Percentiles rank a stretch among this genome's conserved stretches.
phyloP scores from a whole-genome alignment of 2,797 vertebrate species.

The Tragopan temminckii region DNA sequence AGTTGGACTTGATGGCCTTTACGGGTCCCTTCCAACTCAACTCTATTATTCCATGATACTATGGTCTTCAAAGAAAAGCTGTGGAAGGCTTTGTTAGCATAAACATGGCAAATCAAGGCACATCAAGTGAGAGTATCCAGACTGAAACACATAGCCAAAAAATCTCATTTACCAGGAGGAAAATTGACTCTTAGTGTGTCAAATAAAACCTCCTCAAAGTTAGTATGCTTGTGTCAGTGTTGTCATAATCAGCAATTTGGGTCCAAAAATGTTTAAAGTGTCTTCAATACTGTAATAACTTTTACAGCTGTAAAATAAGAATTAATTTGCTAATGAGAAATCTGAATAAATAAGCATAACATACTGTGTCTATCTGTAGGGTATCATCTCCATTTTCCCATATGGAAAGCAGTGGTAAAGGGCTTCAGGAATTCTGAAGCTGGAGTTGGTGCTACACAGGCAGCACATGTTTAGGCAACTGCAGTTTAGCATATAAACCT shows the following conservation, averaged over 20 bases:
- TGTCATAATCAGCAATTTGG: accelerated
- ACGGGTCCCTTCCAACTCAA: too few species aligned
- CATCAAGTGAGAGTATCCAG: background rate
- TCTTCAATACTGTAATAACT: background rate
- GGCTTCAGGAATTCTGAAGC: background rate
- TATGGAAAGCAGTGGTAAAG: background rate
- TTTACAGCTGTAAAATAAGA: background rate
- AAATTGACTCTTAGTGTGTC: background rate
- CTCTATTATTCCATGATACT: too few species aligned
- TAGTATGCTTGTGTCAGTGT: accelerated
- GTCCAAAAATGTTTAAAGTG: background rate
- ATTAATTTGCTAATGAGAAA: background rate
- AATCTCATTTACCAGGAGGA: background rate
- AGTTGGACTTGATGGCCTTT: too few species aligned
- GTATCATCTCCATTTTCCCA: too few species aligned
- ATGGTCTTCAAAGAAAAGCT: background rate
- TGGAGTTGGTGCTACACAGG: background rate
- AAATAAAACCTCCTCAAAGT: background rate
- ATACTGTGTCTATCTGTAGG: accelerated
- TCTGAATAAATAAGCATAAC: background rate
- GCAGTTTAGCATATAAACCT: background rate
- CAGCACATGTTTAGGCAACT: background rate
- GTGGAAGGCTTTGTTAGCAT: accelerated
- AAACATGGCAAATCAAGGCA: background rate
- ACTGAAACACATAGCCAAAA: background rate